Evolutionary conservation across 2,888 invertebrate species (phyloP), one percentile per base, ranked within the genome.

Genomic region (Trichacis sp.): DNA sequence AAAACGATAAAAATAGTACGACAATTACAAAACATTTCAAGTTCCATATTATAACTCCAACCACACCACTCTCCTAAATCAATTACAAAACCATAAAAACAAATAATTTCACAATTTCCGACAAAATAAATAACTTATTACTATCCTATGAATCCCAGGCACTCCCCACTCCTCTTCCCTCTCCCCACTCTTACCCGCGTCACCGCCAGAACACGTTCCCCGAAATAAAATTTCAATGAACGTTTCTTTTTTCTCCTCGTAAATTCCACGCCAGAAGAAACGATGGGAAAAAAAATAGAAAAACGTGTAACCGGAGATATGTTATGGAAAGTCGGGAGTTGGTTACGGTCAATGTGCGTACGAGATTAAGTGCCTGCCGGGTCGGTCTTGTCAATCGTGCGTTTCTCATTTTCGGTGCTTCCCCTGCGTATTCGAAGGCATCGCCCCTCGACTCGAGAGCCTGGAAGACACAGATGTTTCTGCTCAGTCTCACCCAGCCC

Each of bases 251-350:
- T n/a, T 33, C 33, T 3, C 5, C 33, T 33, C 33, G 33, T 33
- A 33, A 33, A 33, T 33, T 33, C 33, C 33, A 9, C 8, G 33
- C 11, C 8, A 3, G n/a, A n/a, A 33, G 33, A 33, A n/a, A 33
- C 33, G 33, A 33, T 11, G 42, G 11, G 45, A 20, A 45, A 19
- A 12, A 2, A 45, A n/a, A 18, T 45, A 45, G 9, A 42, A 19
- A 45, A 19, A 45, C 6, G 18, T 4, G 19, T 15, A 19, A 45
- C 42, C 12, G 29, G 14, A 29, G 60, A 8, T 24, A 24, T 54
- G 49, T 60, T 49, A 54, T 54, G 42, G 54, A 60, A 54, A 54
- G 49, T 60, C 60, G 53, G 18, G 47, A 15, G 52, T 54, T 60
- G 45, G 56, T 57, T 48, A 53, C 53, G 48, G 53, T 48, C 53